Conservation (phyloP, 2,888 invertebrate genomes). For the Eilema sororculum region DNA sequence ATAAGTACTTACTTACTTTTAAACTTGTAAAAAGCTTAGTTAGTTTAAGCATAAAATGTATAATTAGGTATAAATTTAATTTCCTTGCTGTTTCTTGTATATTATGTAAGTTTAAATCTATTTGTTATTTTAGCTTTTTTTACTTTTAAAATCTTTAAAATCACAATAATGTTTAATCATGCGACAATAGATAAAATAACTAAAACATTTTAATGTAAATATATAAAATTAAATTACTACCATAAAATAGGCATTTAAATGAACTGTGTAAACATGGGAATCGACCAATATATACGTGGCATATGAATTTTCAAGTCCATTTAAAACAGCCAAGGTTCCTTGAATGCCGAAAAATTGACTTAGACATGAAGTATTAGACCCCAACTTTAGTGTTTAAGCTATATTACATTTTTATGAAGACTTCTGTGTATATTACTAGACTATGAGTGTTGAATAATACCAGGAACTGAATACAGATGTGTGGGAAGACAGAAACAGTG, state of each 20-base stretch:
- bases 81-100: slow-evolving; percentile 33
- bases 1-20: slow-evolving; percentile 52
- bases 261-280: background rate
- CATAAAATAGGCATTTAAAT: background rate
- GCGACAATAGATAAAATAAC: background rate
- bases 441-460: background rate
- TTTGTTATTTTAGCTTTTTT: slow-evolving; percentile 16
- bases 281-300: background rate
- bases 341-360: background rate
- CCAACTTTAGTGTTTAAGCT: background rate
- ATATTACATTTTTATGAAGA: background rate
- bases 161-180: background rate
- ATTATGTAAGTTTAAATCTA: slow-evolving; percentile 25
- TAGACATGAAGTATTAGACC: background rate
- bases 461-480: background rate
- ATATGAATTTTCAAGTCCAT: background rate
- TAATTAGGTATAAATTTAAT: slow-evolving; percentile 30
- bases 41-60: slow-evolving; percentile 43
- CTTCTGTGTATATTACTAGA: background rate
- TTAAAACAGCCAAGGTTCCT: background rate
- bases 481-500: background rate
- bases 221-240: background rate
- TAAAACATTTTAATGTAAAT: background rate
- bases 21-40: slow-evolving; percentile 54
- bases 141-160: background rate